Evolutionary conservation across 2,113 vertebrate species (phyloP).

Genomic region (Acrocephalus arundinaceus): DNA sequence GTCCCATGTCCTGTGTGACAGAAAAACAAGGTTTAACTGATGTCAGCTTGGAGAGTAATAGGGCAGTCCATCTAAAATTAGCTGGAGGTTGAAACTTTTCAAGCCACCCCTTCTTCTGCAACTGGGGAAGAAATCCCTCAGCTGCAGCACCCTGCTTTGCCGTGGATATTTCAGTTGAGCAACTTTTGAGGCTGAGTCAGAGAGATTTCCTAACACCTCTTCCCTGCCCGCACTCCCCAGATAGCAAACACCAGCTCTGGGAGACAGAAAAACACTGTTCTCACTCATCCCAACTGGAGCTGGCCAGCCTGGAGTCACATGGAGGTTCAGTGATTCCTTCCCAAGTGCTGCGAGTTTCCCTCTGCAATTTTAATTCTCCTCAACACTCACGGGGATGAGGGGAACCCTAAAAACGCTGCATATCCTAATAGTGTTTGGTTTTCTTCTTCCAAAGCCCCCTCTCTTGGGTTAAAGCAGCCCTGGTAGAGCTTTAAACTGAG

Average conservation of each 20-base stretch:
- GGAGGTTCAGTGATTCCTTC: background rate
- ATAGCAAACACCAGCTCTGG: background rate
- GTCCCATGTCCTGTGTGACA: background rate
- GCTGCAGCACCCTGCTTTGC: background rate
- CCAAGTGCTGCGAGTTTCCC: background rate
- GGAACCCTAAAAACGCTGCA: background rate
- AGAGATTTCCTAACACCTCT: slow-evolving; percentile 54
- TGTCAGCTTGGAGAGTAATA: background rate
- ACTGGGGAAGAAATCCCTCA: background rate
- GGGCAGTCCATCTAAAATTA: background rate
- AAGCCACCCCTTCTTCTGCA: background rate
- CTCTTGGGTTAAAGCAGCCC: background rate
- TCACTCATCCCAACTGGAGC: background rate
- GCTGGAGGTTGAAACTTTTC: background rate
- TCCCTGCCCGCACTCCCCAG: background rate
- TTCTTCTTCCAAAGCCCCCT: background rate
- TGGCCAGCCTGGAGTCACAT: background rate
- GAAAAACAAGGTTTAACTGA: background rate
- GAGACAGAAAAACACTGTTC: background rate
- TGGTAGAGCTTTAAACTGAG: background rate
- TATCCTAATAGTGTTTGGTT: background rate
- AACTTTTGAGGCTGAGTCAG: slow-evolving; percentile 34
- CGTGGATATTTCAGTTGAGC: background rate
- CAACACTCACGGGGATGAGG: background rate
- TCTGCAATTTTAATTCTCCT: background rate